Evolutionary conservation across 2,888 invertebrate species (phyloP), one percentile per base, ranked within the genome.

Genomic region (Carterocephalus palaemon): DNA sequence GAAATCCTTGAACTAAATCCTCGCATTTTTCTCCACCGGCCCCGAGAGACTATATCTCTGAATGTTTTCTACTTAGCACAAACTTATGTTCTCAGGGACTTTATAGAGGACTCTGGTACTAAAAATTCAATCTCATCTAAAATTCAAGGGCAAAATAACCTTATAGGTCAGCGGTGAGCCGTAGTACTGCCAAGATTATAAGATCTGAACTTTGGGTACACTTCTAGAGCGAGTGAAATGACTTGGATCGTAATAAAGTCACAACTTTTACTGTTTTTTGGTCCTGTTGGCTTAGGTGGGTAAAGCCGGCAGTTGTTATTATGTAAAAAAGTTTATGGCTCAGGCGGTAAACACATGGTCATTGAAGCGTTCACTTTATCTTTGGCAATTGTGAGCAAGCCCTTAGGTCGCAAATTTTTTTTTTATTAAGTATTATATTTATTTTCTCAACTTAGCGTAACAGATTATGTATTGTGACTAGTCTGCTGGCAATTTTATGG

Each of bases 91-190:
- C 23, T 8, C 9, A n/a, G n/a, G n/a, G n/a, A n/a, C 2, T 7
- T 23, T 33, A 33, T 26, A 33, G 13, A 23, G 26, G 17, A 19
- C 41, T 6, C 16, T 23, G 19, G 12, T 20, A 15, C 34, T 28
- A 42, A 42, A 28, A 34, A 34, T 34, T 28, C 28, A 34, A 34
- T 34, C 42, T 42, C 42, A 42, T 34, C 13, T 16, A 28, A 42
- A 20, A 34, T 34, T 42, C 28, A 42, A 13, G 9, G 28, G 1
- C 6, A 9, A 42, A 28, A 16, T 19, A 36, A 9, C 23, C 32
- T 42, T 42, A 42, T 33, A 15, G 41, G 32, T 26, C 41, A 26
- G 5, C 24, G 15, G 33, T 42, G 41, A 7, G 24, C 34, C 19
- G 19, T 34, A 28, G 13, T 17, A 19, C 31, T 19, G 12, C 4